Evolutionary conservation across 2,888 invertebrate genomes (phyloP), one percentile per base, ranked within the genome.

Genomic region (Micropterix aruncella): DNA sequence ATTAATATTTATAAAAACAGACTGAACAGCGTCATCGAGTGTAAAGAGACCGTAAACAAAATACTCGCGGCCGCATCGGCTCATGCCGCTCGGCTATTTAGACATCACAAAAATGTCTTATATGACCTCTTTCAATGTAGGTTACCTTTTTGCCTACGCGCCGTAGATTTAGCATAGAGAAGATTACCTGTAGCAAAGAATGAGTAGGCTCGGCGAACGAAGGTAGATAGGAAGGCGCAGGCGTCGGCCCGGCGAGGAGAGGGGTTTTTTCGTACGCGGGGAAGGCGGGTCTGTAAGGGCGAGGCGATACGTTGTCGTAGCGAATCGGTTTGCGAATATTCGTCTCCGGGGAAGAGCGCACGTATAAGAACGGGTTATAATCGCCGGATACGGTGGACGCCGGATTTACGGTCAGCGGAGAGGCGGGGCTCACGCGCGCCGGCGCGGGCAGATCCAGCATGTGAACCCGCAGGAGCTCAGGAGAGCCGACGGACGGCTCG

Each of bases 91-190:
- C n/a, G n/a, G n/a, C n/a, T n/a, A n/a, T n/a, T n/a, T n/a, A n/a
- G n/a, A n/a, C n/a, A n/a, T n/a, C n/a, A n/a, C n/a, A n/a, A n/a
- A n/a, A n/a, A n/a, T n/a, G n/a, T n/a, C n/a, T n/a, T n/a, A n/a
- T n/a, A n/a, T n/a, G n/a, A n/a, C n/a, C n/a, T n/a, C n/a, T n/a
- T n/a, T n/a, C n/a, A n/a, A n/a, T n/a, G n/a, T n/a, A n/a, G n/a
- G n/a, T n/a, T n/a, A n/a, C n/a, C n/a, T n/a, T n/a, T n/a, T n/a
- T n/a, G n/a, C n/a, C n/a, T n/a, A n/a, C n/a, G n/a, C n/a, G n/a
- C n/a, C n/a, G n/a, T n/a, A n/a, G n/a, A n/a, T n/a, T 63, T 17
- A 64, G 64, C 27, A 27, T 27, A 12, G 12, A 27, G 12, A 27
- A 27, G 27, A 27, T 27, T 27, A 27, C 27, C 27, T 27, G 27